Evolutionary conservation across 2,797 vertebrate genomes (phyloP).

Genomic region (Peromyscus aztecus): DNA sequence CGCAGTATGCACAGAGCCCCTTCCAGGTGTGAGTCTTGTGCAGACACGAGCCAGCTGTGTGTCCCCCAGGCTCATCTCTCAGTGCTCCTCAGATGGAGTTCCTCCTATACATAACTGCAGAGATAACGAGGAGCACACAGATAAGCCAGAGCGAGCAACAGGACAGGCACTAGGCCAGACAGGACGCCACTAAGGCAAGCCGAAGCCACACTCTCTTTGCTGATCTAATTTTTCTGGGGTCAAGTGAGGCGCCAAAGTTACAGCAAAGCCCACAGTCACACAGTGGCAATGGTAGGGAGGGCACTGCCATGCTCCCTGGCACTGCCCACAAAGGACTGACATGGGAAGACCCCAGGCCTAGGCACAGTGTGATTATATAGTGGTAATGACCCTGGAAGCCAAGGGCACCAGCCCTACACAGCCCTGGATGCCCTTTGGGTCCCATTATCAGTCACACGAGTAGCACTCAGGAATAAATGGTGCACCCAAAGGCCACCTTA

Average conservation of each 20-base stretch:
- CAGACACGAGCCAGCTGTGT: not conserved
- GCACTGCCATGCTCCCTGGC: rapidly evolving
- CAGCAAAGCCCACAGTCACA: not conserved
- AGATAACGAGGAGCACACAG: not conserved
- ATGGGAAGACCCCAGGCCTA: not conserved
- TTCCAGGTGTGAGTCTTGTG: rapidly evolving
- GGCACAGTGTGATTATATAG: rapidly evolving
- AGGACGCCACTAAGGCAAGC: not conserved
- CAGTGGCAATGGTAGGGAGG: rapidly evolving
- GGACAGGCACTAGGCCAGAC: not conserved
- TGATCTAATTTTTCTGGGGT: not conserved
- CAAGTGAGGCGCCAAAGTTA: not conserved
- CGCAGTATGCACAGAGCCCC: rapidly evolving
- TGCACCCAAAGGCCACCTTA: not conserved
- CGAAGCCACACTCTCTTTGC: not conserved
- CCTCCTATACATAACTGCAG: not conserved
- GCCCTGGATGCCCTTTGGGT: slow-evolving; percentile 24
- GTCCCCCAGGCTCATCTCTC: not conserved
- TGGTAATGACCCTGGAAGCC: not conserved
- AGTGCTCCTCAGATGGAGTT: not conserved
- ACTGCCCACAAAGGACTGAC: not conserved
- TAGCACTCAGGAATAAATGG: not conserved
- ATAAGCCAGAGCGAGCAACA: not conserved
- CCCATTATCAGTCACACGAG: not conserved
- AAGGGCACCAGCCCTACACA: rapidly evolving